Base-by-base conservation (phyloP, 2,113 vertebrate species). In the Platysteira castanea region DNA sequence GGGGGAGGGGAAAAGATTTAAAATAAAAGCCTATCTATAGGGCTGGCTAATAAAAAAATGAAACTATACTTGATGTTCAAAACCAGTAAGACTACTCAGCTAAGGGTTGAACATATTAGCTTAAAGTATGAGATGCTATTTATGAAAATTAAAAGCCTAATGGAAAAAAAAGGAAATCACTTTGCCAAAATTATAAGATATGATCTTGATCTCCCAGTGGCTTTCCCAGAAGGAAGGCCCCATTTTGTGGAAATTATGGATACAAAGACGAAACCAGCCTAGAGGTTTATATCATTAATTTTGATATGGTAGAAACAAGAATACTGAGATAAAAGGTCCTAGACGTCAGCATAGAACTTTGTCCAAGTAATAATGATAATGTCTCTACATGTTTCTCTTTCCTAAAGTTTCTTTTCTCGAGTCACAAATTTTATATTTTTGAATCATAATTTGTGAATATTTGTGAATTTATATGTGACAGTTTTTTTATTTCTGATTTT, bases 211-310 rank as follows among this genome's bases (percentile, higher is more conserved):
- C 33, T 70, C 28, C 15, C 11, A 44, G 2, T 20, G 8, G 5
- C 5, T 81, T 4, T 50, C 73, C 14, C 11, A 33, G 10, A 13
- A 59, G 20, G 13, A 91, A 52, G 3, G 13, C 1, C 1, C 3
- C 5, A 65, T 67, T 21, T 41, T 69, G 7, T 84, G 31, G 9
- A 84, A 54, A 82, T 57, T 59, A 33, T 5, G 4, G 4, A 7
- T 41, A 23, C 1, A 15, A 13, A 82, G 50, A 23, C 8, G 77
- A 77, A 84, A 60, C 1, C 3, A 0, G 0, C 7, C 3, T 68
- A 31, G 15, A 70, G 6, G 22, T 27, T 31, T 74, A 18, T 28
- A 39, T 12, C 4, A 84, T 57, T 53, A 57, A 41, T 65, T 53
- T 11, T 65, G 18, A 11, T 7, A 49, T 53, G 9, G 2, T 54